Evolutionary conservation across 2,888 invertebrate species (phyloP).

Genomic region (Chloroclysta siterata): DNA sequence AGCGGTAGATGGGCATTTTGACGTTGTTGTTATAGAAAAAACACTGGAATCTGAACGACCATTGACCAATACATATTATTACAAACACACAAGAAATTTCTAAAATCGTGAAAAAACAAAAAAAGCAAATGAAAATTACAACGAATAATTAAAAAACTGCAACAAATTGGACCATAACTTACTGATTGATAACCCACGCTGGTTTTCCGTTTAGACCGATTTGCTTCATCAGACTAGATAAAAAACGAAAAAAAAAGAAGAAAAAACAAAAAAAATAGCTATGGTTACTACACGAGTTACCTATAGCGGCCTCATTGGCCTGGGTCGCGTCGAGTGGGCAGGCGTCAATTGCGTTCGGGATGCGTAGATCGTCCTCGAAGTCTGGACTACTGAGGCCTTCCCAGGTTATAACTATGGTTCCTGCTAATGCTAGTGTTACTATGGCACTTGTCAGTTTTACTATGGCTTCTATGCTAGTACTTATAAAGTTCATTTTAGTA

Average conservation of each 20-base stretch:
- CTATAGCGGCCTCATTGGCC: neutral
- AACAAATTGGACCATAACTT: neutral
- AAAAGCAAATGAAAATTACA: no score
- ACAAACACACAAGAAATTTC: no score
- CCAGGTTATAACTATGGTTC: conserved; percentile 5
- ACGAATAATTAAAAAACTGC: neutral
- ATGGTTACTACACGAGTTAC: conserved; percentile 2
- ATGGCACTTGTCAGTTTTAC: neutral
- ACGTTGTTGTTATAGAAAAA: no score
- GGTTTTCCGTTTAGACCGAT: neutral
- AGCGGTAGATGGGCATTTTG: no score
- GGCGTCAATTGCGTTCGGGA: neutral
- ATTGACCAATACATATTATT: no score
- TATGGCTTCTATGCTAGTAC: neutral
- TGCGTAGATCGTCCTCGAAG: neutral
- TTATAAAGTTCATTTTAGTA: neutral
- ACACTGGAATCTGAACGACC: no score
- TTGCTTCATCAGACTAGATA: no score
- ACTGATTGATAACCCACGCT: neutral
- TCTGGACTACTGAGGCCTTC: neutral
- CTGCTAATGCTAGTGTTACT: conserved; percentile 2
- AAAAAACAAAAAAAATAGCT: neutral
- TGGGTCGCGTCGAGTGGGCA: neutral
- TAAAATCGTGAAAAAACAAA: no score
- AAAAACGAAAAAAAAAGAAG: no score